Percentiles rank a stretch among this genome's conserved stretches.
phyloP scores from a whole-genome alignment of 2,888 invertebrate genomes.

The Ellobium chinense region DNA sequence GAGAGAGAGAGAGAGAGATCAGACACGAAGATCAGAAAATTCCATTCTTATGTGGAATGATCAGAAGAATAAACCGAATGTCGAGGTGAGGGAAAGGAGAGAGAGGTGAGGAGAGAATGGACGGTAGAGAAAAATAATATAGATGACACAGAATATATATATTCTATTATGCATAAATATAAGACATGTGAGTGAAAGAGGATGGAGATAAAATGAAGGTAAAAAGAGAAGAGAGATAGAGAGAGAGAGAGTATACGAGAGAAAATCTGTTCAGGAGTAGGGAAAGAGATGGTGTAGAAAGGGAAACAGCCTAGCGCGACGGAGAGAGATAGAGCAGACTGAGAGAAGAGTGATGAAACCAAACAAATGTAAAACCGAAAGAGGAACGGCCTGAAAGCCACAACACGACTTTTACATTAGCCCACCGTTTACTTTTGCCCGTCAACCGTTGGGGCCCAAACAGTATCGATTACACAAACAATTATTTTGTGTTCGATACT shows the following conservation, averaged over 20 bases:
- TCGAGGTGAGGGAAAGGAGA: no score
- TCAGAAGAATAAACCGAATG: no score
- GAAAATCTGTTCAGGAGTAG: neutral
- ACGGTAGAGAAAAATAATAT: no score
- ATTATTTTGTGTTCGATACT: conserved; percentile 11
- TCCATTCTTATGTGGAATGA: no score
- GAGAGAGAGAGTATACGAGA: neutral
- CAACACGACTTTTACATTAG: neutral
- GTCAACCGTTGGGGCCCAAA: neutral
- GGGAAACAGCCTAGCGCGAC: neutral
- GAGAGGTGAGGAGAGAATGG: no score
- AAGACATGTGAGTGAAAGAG: no score
- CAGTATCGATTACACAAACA: conserved; percentile 15
- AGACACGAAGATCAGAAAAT: no score
- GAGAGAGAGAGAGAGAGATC: neutral
- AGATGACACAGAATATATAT: no score
- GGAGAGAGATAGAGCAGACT: neutral
- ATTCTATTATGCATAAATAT: no score
- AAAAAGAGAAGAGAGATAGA: neutral
- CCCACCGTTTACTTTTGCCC: neutral
- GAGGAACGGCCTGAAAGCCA: neutral
- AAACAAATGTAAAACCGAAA: neutral
- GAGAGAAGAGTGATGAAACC: neutral
- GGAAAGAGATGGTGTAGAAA: neutral
- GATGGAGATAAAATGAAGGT: neutral